Evolutionary conservation across 2,888 invertebrate species (phyloP).

Genomic region (Mimas tiliae): DNA sequence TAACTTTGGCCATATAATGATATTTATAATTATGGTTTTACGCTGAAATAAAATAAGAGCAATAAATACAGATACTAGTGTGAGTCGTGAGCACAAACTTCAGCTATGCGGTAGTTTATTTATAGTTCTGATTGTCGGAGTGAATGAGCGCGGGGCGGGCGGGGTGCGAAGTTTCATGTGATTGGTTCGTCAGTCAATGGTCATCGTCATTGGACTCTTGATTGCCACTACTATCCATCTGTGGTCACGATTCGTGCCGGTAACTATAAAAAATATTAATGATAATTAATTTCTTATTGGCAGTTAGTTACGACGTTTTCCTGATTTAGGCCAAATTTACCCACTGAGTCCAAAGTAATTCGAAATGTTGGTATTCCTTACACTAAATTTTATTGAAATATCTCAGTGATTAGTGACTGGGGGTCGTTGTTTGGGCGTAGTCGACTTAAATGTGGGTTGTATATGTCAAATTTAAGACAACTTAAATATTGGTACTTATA

Average conservation of each 20-base stretch:
- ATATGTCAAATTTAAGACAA: slow-evolving; percentile 8
- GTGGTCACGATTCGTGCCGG: no score
- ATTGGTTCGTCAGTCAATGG: no score
- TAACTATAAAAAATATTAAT: neutral
- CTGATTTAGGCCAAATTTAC: neutral
- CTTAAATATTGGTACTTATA: slow-evolving; percentile 18
- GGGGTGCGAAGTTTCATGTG: no score
- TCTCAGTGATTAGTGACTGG: slow-evolving; percentile 36
- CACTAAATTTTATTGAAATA: slow-evolving; percentile 55
- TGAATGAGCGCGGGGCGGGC: no score
- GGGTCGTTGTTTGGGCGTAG: slow-evolving; percentile 18
- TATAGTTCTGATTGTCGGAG: no score
- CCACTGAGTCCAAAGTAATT: neutral
- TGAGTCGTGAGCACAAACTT: no score
- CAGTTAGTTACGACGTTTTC: neutral
- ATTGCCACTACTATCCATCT: no score
- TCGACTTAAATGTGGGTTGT: slow-evolving; percentile 25
- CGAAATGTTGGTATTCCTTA: neutral
- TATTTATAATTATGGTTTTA: neutral
- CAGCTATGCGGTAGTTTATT: no score
- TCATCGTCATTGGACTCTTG: no score
- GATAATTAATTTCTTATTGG: neutral
- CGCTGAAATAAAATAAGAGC: neutral
- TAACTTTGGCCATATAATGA: neutral
- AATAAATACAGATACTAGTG: no score